phyloP scores from a whole-genome alignment of 2,888 invertebrate species.

The Hydroisotoma schaefferi region DNA sequence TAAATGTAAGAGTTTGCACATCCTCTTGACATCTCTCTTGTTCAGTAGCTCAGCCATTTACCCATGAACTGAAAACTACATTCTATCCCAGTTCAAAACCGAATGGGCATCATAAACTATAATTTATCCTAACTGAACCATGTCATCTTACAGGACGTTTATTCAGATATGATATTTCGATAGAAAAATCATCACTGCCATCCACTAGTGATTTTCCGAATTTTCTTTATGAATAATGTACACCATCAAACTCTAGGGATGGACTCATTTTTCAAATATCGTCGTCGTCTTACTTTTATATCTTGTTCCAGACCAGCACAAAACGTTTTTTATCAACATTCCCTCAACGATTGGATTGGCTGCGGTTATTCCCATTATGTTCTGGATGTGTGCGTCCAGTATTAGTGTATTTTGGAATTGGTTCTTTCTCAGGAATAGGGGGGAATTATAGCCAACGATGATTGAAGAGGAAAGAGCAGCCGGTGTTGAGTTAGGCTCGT shows the following conservation, averaged over 20 bases:
- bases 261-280: not conserved
- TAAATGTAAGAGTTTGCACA: too few species aligned
- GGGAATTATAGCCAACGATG: not conserved
- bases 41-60: too few species aligned
- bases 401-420: not conserved
- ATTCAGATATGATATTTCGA: not conserved
- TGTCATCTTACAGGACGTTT: too few species aligned
- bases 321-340: not conserved
- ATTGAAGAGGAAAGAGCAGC: not conserved
- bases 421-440: not conserved
- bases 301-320: not conserved
- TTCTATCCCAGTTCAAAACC: too few species aligned
- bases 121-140: not conserved
- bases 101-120: not conserved
- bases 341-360: too few species aligned
- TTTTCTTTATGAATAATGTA: constrained; percentile 1
- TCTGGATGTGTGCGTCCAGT: too few species aligned
- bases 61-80: too few species aligned
- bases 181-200: not conserved
- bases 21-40: too few species aligned
- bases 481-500: not conserved
- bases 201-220: not conserved
- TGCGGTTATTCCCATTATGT: too few species aligned
- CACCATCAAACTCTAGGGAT: not conserved
- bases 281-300: too few species aligned